These are phyloP conservation scores for Nyctibius bracteatus DNA, from an alignment of 2,113 vertebrate genomes.

Conservation along the genomic window DNA sequence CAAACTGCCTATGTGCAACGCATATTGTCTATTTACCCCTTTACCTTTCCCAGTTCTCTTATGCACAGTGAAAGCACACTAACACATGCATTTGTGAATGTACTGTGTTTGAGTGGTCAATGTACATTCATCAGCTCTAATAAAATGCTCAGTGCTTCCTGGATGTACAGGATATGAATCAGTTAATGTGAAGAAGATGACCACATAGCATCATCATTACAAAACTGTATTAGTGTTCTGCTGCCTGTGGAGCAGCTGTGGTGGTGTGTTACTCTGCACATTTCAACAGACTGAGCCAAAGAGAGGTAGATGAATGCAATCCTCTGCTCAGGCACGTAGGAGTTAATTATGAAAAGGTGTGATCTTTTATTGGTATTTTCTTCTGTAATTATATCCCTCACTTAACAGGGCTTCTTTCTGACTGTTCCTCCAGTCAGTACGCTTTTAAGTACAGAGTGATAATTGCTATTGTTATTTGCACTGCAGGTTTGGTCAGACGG, in stretches of 20 bases:
- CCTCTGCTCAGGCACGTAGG: neutral
- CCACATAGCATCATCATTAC: slow-evolving; percentile 12
- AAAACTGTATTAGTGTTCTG: neutral
- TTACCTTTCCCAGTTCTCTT: neutral
- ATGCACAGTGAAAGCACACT: neutral
- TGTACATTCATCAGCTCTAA: slow-evolving; percentile 8
- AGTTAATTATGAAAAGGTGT: slow-evolving; percentile 11
- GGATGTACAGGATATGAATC: slow-evolving; percentile 35
- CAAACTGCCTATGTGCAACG: neutral
- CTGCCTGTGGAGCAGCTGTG: slow-evolving; percentile 36
- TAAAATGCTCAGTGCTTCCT: slow-evolving; percentile 26
- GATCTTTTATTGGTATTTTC: neutral
- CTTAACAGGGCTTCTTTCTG: neutral
- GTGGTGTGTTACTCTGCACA: neutral
- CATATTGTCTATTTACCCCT: neutral
- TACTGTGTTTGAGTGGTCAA: neutral
- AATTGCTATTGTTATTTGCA: neutral
- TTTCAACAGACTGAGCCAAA: neutral
- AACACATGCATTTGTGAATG: neutral
- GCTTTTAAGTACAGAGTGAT: neutral
- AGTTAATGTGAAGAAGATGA: slow-evolving; percentile 44
- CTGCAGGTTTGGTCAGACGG: neutral
- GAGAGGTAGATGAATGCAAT: neutral
- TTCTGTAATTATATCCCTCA: neutral
- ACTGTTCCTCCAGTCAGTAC: neutral